Evolutionary conservation across 2,113 vertebrate genomes (phyloP).

Genomic region (Notiomystis cincta): DNA sequence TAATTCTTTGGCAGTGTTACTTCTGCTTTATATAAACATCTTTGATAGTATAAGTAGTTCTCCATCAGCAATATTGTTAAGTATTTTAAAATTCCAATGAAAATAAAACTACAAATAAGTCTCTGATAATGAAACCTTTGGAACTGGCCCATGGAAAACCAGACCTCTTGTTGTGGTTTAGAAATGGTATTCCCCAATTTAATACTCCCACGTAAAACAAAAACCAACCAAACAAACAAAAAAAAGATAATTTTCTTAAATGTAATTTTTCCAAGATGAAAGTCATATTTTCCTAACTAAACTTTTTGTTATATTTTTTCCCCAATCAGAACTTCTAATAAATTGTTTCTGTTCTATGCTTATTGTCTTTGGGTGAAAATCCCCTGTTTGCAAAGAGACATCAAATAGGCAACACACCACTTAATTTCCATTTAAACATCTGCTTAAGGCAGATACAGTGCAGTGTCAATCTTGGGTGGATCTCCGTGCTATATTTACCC

Average conservation of each 20-base stretch:
- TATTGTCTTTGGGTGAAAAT: background rate
- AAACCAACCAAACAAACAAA: background rate
- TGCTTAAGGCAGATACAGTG: background rate
- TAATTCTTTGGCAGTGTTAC: conserved; percentile 34
- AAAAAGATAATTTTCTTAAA: background rate
- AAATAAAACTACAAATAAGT: background rate
- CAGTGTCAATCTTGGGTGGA: background rate
- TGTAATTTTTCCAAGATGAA: background rate
- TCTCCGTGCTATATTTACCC: background rate
- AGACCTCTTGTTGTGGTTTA: background rate
- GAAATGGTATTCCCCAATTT: background rate
- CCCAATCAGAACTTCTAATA: background rate
- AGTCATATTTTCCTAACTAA: background rate
- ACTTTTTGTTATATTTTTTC: background rate
- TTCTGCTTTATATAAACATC: conserved; percentile 34
- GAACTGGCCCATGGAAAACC: background rate
- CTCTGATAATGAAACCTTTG: background rate
- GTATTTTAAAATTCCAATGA: background rate
- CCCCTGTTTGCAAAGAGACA: accelerated
- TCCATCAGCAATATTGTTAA: background rate
- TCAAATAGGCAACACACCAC: background rate
- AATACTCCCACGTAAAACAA: background rate
- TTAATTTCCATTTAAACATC: background rate
- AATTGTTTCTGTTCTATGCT: background rate
- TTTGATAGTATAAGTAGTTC: background rate